Percentiles rank a stretch among this genome's conserved stretches.
phyloP scores from a whole-genome alignment of 2,888 invertebrate genomes.

The Trachelus tabidus region DNA sequence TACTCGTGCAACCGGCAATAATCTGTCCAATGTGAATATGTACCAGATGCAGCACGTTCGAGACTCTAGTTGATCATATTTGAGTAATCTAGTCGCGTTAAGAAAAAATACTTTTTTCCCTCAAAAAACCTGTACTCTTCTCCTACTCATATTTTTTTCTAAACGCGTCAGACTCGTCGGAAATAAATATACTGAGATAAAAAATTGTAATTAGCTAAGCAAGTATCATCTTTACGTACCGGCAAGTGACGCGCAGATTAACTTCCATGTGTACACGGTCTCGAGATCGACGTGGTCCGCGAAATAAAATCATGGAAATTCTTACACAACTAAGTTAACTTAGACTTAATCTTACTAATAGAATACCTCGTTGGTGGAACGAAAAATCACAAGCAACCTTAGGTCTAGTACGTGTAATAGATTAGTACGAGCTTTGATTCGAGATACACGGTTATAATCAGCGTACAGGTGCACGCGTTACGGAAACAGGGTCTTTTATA shows the following conservation, averaged over 20 bases:
- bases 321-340: background rate
- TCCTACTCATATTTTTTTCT: background rate
- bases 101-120: background rate
- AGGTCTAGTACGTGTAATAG: background rate
- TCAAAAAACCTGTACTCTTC: background rate
- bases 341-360: background rate
- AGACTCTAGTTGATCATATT: background rate
- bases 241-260: background rate
- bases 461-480: slow-evolving; percentile 31
- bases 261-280: background rate
- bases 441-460: background rate
- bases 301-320: background rate
- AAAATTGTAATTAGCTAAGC: background rate
- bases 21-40: background rate
- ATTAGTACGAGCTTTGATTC: background rate
- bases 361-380: background rate
- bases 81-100: background rate
- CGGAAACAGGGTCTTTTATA: slow-evolving; percentile 50
- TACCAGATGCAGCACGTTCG: background rate
- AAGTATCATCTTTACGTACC: background rate
- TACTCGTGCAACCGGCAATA: background rate
- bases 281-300: background rate
- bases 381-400: background rate
- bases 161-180: background rate
- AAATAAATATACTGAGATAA: background rate